These are phyloP conservation scores for Catharus ustulatus DNA, from an alignment of 2,797 vertebrate genomes.

Conservation along the genomic window DNA sequence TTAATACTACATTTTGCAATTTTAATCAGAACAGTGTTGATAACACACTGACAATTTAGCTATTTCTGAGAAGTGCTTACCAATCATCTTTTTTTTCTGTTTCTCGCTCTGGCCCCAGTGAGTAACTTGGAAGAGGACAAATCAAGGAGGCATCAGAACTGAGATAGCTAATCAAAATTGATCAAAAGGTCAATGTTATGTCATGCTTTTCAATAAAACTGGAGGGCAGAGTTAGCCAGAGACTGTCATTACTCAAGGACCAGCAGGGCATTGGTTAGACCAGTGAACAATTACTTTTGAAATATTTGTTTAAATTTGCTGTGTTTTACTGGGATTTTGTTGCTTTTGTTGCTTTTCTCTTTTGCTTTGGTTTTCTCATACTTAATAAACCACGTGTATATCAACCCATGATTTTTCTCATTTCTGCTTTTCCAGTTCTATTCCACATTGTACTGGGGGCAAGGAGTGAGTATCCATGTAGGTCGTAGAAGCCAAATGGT, in stretches of 20 bases:
- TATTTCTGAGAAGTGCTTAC: neutral
- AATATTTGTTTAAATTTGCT: neutral
- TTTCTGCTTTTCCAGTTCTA: neutral
- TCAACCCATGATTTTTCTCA: neutral
- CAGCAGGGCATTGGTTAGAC: accelerated
- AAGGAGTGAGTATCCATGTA: neutral
- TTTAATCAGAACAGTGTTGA: neutral
- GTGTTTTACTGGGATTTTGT: neutral
- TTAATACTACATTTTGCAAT: neutral
- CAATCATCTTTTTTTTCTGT: accelerated
- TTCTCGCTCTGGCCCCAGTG: neutral
- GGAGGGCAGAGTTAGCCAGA: neutral
- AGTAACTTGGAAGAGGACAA: neutral
- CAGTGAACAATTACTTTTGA: neutral
- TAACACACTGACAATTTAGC: neutral
- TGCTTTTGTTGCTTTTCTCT: neutral
- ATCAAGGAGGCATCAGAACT: neutral
- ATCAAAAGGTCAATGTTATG: neutral
- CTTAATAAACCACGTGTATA: neutral
- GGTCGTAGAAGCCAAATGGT: neutral
- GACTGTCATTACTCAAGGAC: neutral
- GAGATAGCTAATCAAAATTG: neutral
- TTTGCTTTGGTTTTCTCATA: neutral
- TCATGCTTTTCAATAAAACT: neutral
- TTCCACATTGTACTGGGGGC: neutral